Evolutionary conservation across 1,140 invertebrate species (phyloP).

Genomic region (Lamellibrachia luymesi): DNA sequence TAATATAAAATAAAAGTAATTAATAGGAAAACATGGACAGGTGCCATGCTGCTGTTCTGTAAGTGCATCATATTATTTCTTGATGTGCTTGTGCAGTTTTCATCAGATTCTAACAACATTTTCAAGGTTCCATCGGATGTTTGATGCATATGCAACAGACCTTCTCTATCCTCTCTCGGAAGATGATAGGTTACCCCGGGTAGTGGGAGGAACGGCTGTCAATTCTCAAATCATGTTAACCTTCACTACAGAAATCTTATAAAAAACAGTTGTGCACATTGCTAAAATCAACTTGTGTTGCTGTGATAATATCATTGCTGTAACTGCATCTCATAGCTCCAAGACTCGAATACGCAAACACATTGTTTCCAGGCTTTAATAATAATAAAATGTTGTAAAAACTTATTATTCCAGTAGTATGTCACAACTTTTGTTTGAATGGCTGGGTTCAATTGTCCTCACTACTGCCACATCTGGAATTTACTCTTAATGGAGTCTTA

Average conservation of each 20-base stretch:
- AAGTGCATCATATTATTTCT: not conserved
- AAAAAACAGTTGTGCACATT: too few species aligned
- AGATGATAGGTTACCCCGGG: too few species aligned
- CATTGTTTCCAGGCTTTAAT: too few species aligned
- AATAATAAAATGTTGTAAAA: too few species aligned
- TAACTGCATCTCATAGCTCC: too few species aligned
- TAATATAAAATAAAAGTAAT: not conserved
- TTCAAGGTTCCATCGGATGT: not conserved
- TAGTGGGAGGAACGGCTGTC: not conserved
- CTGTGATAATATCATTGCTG: too few species aligned
- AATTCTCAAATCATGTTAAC: not conserved
- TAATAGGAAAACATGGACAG: not conserved
- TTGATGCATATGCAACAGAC: not conserved
- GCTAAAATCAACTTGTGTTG: too few species aligned
- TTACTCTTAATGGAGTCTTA: not conserved
- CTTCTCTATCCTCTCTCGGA: not conserved
- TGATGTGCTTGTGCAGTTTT: not conserved
- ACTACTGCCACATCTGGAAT: not conserved
- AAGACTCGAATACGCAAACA: too few species aligned
- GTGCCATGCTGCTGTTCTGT: too few species aligned
- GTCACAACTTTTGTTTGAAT: not conserved
- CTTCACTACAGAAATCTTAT: too few species aligned
- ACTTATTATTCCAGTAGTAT: not conserved
- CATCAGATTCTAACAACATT: not conserved
- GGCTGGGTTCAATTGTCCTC: not conserved